Evolutionary conservation across 2,888 invertebrate species (phyloP).

Genomic region (Nasonovia ribisnigri): DNA sequence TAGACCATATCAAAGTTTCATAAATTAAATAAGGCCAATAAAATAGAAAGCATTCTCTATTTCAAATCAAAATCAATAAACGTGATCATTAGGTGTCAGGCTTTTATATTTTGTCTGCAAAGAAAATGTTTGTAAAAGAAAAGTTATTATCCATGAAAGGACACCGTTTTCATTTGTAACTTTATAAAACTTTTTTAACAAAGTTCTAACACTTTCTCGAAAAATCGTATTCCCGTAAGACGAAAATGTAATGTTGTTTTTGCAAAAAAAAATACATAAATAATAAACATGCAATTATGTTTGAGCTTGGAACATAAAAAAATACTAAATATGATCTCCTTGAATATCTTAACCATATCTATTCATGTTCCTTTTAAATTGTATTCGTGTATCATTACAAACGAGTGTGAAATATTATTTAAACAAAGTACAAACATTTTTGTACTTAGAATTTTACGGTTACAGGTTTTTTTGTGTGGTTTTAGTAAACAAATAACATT

Average conservation of each 20-base stretch:
- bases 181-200: conserved; percentile 47
- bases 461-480: background rate
- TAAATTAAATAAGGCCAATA: conserved; percentile 30
- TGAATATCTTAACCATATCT: conserved; percentile 13
- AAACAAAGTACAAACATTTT: conserved; percentile 23
- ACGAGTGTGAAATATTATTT: background rate
- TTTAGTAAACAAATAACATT: conserved; percentile 19
- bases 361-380: conserved; percentile 27
- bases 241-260: conserved; percentile 38
- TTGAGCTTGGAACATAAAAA: conserved; percentile 41
- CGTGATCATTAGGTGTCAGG: conserved; percentile 35
- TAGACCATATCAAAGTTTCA: conserved; percentile 15
- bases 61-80: conserved; percentile 45
- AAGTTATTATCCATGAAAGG: conserved; percentile 32
- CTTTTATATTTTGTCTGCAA: conserved; percentile 12
- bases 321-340: conserved; percentile 35
- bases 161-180: conserved; percentile 56
- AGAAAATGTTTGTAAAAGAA: conserved; percentile 44
- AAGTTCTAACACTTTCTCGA: conserved; percentile 35
- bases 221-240: conserved; percentile 40
- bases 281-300: conserved; percentile 57
- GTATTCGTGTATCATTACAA: conserved; percentile 3
- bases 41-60: conserved; percentile 8
- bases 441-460: background rate
- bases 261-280: conserved; percentile 34